Base-by-base conservation (phyloP, 2,888 invertebrate genomes). In the Ormyrus labotus region DNA sequence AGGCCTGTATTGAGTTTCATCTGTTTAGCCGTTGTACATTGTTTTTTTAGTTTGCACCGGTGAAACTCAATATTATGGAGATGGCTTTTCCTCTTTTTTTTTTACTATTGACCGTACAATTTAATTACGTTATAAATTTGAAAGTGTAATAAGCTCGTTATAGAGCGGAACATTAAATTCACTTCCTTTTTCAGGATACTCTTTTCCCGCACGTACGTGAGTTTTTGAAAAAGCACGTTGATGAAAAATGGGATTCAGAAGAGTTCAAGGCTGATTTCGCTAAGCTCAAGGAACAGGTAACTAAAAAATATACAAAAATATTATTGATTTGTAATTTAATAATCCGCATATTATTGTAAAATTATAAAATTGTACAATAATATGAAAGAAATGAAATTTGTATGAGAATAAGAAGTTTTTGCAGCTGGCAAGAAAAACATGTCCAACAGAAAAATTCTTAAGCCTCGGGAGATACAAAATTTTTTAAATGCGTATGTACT, bases 191-290 rank as follows among this genome's bases (percentile, higher is more conserved):
- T 61, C 90, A 96, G 95, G 96, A 96, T 82, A 93, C 93, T 34
- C 92, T 96, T 58, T 96, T 96, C 87, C 94, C 95, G 0, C 98
- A 96, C 88, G 95, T 96, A 0, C 93, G 93, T 84, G 92, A 94
- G 82, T 94, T 97, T 88, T 92, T 95, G 47, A 93, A 94, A 86
- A 91, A 93, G 73, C 97, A 94, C 89, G 89, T 98, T 72, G 93
- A 93, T 80, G 92, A 92, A 48, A 93, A 95, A 84, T 97, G 96
- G 96, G 93, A 94, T 61, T 92, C 91, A 0, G 93, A 93, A 1
- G 93, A 94, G 70, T 94, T 95, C 53, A 94, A 95, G 89, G 92
- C 92, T 77, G 94, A 94, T 63, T 92, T 97, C 5, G 90, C 92
- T 34, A 93, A 93, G 53, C 91, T 98, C 50, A 92, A 94, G 85